A percentile compares a stretch with the other conserved stretches of the same genome.
phyloP scores from a whole-genome alignment of 2,113 vertebrate species.

The Columba janthina region DNA sequence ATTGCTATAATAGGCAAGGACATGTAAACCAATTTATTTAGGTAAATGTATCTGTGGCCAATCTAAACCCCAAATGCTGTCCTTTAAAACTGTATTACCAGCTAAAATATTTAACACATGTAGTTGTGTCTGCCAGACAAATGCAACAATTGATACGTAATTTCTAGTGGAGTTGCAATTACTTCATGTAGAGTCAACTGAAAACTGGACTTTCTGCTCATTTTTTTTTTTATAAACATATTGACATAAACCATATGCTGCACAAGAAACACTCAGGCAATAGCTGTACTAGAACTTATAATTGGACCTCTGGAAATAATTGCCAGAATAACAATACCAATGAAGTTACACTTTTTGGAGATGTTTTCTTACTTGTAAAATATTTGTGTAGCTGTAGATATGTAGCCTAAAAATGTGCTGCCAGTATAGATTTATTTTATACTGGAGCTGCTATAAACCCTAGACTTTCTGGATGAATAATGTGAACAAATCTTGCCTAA shows the following conservation, averaged over 20 bases:
- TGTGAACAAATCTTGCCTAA: neutral
- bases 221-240: neutral
- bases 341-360: neutral
- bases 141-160: neutral
- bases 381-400: neutral
- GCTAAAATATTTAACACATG: neutral
- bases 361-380: neutral
- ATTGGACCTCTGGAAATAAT: neutral
- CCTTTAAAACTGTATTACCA: neutral
- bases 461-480: neutral
- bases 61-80: neutral
- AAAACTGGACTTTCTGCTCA: neutral
- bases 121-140: neutral
- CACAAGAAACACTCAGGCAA: neutral
- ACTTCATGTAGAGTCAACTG: neutral
- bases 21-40: neutral
- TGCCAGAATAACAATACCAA: neutral
- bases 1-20: neutral
- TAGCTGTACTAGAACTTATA: neutral
- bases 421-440: neutral
- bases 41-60: neutral
- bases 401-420: neutral
- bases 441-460: neutral
- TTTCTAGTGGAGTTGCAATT: neutral
- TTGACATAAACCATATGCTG: neutral